Evolutionary conservation across 2,797 vertebrate genomes (phyloP), one percentile per base, ranked within the genome.

Genomic region (Sebastiscus albofasciatus): DNA sequence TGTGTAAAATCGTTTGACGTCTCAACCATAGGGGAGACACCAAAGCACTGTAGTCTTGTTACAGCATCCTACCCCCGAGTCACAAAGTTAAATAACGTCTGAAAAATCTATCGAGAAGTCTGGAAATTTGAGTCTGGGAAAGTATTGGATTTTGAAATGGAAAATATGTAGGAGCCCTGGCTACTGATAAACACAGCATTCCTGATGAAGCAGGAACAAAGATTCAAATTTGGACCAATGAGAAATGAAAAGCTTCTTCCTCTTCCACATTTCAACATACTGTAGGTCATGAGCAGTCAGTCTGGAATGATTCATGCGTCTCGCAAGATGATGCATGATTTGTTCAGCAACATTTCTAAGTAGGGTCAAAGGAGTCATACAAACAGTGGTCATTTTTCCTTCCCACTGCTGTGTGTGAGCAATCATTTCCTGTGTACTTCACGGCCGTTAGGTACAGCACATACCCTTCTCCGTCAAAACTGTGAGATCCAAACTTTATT

Each of bases 371-470:
- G 4, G 56, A 90, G 67, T 89, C 77, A 77, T 12, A 52, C 82
- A 81, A 81, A 83, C 81, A 75, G 70, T 18, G 42, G 82, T 62
- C 6, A 67, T 20, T 77, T 27, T 75, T 49, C 42, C 39, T 65
- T 87, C 86, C 74, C 58, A 60, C 14, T 80, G 49, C 67, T 77
- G 71, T 39, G 56, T 90, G 89, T 46, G 42, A 89, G 66, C 60
- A 89, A 82, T 93, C 60, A 75, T 90, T 92, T 94, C 93, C 90
- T 91, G 88, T 86, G 22, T 70, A 22, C 75, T 80, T 77, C 75
- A 70, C n/a, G 1, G 22, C 68, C 11, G 39, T 18, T 39, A 54
- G 54, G 4, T 54, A 49, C 33, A 69, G 39, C 6, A 0, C 42
- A 13, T 26, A n/a, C 26, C 6, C 12, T 42, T 78, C 39, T 60